Base-by-base conservation (phyloP, 1,140 invertebrate genomes). In the Stegodyphus dumicola region DNA sequence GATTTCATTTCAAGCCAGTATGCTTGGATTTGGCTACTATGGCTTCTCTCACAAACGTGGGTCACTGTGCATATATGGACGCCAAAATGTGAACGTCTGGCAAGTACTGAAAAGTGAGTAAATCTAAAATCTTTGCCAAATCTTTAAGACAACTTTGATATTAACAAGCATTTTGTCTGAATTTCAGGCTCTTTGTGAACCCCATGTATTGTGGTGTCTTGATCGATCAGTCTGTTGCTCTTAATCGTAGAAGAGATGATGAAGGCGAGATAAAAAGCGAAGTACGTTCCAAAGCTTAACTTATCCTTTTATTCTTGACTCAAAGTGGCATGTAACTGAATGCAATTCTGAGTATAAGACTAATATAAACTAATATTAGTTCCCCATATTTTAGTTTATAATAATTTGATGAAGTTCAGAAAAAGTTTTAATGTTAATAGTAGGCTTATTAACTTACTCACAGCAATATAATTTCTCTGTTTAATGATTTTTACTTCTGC, bases 61-160 rank as follows among this genome's bases (percentile, higher is more conserved):
- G 90, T 93, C n/a, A 90, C 90, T 6, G 88, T 92, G 7, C 92
- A 93, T 86, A 90, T 93, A n/a, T 93, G 92, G 92, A 89, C 87
- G 17, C 91, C 93, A 7, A 91, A 92, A 70, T 90, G 90, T 76
- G 91, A 92, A 87, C 88, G 93, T 76, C 88, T 93, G 77, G 92
- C 93, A 0, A 88, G 89, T 56, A 92, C 91, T 6, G 92, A 93
- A 87, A 90, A 89, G 88, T 91, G 88, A 89, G 89, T 71, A 65
- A 13, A 11, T 60, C 56, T 60, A 11, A 60, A 60, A 60, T 60
- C 15, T 11, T 60, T 60, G 33, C 3, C 33, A 33, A 33, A 33
- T 33, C 33, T 33, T 33, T 33, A 33, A 33, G 33, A 33, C 1
- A 33, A 33, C 33, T 3, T 33, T 33, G 33, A 33, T 33, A 3